phyloP scores from a whole-genome alignment of 2,888 invertebrate species.

The Chrysodeixis includens region DNA sequence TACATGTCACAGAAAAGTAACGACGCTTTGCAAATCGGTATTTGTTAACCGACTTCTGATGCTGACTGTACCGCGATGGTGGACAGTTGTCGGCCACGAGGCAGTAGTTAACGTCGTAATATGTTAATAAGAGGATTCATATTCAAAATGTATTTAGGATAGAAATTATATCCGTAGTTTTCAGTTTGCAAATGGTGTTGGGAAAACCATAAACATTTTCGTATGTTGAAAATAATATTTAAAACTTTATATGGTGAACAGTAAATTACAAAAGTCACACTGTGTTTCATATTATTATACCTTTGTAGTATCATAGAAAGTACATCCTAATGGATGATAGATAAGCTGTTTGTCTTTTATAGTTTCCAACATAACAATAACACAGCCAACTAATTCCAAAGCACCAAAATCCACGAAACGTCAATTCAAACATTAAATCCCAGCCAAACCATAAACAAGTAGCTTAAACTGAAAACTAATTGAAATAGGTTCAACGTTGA shows the following conservation, averaged over 20 bases:
- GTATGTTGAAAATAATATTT: no score
- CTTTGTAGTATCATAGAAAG: no score
- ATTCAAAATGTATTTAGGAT: neutral
- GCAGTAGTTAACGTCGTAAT: neutral
- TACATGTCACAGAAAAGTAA: no score
- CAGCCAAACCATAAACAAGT: slow-evolving; percentile 10
- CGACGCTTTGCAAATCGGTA: no score
- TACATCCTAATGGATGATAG: no score
- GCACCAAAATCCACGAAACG: neutral
- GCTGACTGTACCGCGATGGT: no score
- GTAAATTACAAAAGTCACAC: no score
- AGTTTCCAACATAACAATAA: no score
- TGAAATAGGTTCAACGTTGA: slow-evolving; percentile 13
- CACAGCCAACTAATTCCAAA: neutral
- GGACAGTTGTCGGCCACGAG: neutral
- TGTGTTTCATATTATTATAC: no score
- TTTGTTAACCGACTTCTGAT: no score
- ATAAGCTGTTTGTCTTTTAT: no score
- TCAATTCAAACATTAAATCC: neutral
- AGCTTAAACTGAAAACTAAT: slow-evolving; percentile 14
- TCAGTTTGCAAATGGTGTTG: neutral
- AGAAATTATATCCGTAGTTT: neutral
- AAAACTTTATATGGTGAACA: no score
- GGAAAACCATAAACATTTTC: neutral
- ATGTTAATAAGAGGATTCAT: neutral